A percentile compares a stretch with the other conserved stretches of the same genome.
Evolutionary conservation across 2,888 invertebrate species (phyloP).

Genomic region (Hoplodrina blanda): DNA sequence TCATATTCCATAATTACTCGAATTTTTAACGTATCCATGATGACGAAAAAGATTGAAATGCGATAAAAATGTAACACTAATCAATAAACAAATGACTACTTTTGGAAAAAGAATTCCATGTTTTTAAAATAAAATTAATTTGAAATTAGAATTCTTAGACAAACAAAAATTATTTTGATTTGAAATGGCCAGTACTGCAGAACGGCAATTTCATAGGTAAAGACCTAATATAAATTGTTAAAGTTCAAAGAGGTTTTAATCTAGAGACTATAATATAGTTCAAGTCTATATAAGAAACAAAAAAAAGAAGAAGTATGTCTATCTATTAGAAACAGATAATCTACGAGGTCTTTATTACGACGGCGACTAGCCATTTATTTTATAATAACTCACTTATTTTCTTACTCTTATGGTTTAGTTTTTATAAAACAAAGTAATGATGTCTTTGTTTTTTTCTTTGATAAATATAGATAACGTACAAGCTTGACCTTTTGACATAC

Average conservation of each 20-base stretch:
- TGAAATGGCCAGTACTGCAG: too few relatives aligned
- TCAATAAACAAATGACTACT: too few relatives aligned
- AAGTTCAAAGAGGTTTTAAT: not conserved
- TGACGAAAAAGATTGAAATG: too few relatives aligned
- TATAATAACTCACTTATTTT: slow-evolving; percentile 27
- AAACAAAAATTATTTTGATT: too few relatives aligned
- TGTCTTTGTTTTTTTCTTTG: not conserved
- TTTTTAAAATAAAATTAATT: too few relatives aligned
- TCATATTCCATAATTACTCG: too few relatives aligned
- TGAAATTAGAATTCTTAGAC: too few relatives aligned
- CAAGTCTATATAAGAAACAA: not conserved
- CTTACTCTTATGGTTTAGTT: slow-evolving; percentile 10
- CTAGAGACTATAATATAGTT: not conserved
- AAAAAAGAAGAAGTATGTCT: not conserved
- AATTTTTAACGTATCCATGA: too few relatives aligned
- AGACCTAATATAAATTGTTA: too few relatives aligned
- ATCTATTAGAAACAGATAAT: slow-evolving; percentile 29
- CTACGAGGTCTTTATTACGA: slow-evolving; percentile 15
- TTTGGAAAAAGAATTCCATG: too few relatives aligned
- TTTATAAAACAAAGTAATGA: not conserved
- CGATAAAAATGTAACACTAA: too few relatives aligned
- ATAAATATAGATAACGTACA: not conserved
- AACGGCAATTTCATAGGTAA: too few relatives aligned
- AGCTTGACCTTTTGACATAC: not conserved
- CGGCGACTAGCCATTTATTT: slow-evolving; percentile 30